Percentiles rank a stretch among this genome's conserved stretches.
These are phyloP conservation scores for Phaenicophaeus curvirostris DNA, from an alignment of 2,797 vertebrate species.

Conservation along the genomic window DNA sequence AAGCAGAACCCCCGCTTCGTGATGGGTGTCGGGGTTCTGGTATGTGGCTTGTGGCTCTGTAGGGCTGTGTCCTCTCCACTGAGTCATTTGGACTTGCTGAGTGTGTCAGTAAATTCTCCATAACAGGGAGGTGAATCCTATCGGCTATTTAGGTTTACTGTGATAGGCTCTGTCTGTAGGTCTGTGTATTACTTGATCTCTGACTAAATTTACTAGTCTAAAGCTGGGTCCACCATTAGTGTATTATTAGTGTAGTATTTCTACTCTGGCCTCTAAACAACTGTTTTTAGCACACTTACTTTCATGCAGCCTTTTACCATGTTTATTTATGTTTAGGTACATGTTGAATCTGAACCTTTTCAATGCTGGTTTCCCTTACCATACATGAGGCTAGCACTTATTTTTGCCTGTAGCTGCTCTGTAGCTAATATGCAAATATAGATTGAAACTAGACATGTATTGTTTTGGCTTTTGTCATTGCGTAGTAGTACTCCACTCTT, in stretches of 20 bases:
- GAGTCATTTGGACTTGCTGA: not conserved
- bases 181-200: not conserved
- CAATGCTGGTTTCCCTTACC: not conserved
- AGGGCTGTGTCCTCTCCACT: not conserved
- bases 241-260: not conserved
- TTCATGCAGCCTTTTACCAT: not conserved
- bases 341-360: not conserved
- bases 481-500: not conserved
- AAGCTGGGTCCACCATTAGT: not conserved
- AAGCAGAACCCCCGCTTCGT: not conserved
- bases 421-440: not conserved
- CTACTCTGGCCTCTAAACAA: not conserved
- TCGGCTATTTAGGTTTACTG: not conserved
- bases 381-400: not conserved
- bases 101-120: not conserved
- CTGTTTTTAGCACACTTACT: not conserved
- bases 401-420: not conserved
- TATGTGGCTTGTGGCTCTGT: not conserved
- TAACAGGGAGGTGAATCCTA: not conserved
- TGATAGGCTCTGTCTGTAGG: not conserved
- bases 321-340: not conserved
- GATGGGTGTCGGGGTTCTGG: not conserved
- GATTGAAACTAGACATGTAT: not conserved
- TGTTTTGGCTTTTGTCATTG: not conserved
- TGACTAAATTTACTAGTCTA: not conserved